Evolutionary conservation across 2,888 invertebrate genomes (phyloP).

Genomic region (Volucella inflata): DNA sequence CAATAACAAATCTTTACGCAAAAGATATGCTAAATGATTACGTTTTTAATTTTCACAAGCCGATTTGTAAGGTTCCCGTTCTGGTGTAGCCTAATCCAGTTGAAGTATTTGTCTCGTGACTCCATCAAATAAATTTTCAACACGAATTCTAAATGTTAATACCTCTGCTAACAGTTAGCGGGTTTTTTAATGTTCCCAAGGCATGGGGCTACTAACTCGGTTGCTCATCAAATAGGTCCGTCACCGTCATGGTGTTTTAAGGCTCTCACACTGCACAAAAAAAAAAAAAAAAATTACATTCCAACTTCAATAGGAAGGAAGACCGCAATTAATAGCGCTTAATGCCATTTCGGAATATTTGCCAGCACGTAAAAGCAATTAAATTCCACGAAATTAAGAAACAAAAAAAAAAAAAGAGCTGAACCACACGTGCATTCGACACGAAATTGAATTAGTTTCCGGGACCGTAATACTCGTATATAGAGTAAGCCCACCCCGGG

Average conservation of each 20-base stretch:
- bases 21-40: too few species aligned
- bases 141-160: slow-evolving; percentile 1
- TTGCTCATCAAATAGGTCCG: slow-evolving; percentile 13
- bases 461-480: background rate
- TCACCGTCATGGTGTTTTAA: background rate
- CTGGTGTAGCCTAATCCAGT: too few species aligned
- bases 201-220: slow-evolving; percentile 26
- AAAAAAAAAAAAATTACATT: background rate
- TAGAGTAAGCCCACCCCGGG: background rate
- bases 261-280: background rate
- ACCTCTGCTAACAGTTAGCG: background rate
- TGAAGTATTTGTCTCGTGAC: background rate
- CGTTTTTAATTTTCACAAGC: too few species aligned
- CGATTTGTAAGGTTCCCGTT: too few species aligned
- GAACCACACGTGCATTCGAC: slow-evolving; percentile 26
- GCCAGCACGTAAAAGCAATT: slow-evolving; percentile 52
- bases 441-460: slow-evolving; percentile 57
- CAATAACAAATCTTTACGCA: too few species aligned
- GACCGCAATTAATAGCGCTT: slow-evolving; percentile 52
- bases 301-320: slow-evolving; percentile 10
- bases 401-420: slow-evolving; percentile 32
- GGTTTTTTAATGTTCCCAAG: slow-evolving; percentile 13
- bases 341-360: slow-evolving; percentile 10
- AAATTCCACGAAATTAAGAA: slow-evolving; percentile 37
- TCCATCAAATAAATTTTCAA: background rate